Evolutionary conservation across 2,113 vertebrate species (phyloP).

Genomic region (Tachysurus vachellii): DNA sequence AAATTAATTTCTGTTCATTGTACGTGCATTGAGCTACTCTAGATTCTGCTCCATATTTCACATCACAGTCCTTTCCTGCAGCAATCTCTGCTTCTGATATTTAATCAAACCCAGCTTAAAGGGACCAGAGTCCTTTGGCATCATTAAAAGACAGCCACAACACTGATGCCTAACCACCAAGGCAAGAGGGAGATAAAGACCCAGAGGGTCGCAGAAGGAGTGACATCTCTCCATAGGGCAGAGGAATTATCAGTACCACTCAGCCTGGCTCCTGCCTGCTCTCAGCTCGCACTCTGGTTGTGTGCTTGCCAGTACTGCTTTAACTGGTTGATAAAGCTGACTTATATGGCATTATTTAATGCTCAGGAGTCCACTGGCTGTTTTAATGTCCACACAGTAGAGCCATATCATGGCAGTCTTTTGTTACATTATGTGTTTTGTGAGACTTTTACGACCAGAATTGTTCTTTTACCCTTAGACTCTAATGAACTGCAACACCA

Average conservation of each 20-base stretch:
- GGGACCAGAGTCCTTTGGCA: constrained; percentile 47
- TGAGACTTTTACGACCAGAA: background rate
- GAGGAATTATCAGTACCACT: constrained; percentile 3
- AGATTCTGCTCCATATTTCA: constrained; percentile 37
- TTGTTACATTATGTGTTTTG: background rate
- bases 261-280: background rate
- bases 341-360: background rate
- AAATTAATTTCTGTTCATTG: constrained; percentile 56
- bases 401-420: background rate
- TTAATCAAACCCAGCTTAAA: constrained; percentile 59
- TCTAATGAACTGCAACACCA: constrained; percentile 12
- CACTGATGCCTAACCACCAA: constrained; percentile 4
- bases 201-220: background rate
- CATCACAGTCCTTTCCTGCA: constrained; percentile 40
- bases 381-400: constrained; percentile 10
- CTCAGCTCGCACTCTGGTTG: background rate
- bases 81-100: constrained; percentile 47
- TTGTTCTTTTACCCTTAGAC: background rate
- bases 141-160: constrained; percentile 50
- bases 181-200: constrained; percentile 2
- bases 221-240: constrained; percentile 17
- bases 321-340: constrained; percentile 12
- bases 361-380: background rate
- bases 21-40: constrained; percentile 41
- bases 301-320: background rate